Base-by-base conservation (phyloP, 2,113 vertebrate genomes). In the Empidonax alnorum region DNA sequence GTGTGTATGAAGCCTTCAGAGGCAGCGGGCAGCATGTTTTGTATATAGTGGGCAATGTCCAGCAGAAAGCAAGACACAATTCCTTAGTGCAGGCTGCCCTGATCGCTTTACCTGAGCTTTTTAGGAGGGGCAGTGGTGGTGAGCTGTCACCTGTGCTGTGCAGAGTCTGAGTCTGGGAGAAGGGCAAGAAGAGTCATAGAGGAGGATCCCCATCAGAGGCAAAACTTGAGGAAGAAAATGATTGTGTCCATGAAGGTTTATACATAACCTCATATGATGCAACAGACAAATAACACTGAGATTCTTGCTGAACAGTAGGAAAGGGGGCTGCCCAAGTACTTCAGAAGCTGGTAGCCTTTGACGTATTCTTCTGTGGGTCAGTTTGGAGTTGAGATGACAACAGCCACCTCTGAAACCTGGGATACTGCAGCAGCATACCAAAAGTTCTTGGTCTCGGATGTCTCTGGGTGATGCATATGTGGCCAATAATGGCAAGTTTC, bases 1-100 rank as follows among this genome's bases (percentile, higher is more conserved):
- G 11, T 31, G n/a, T 42, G 9, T 75, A 30, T 55, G 7, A 24
- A 41, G 55, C n/a, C 37, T 74, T 49, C 50, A 67, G 30, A 87
- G 30, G 35, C 72, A 69, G 72, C 2, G 1, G 49, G 61, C 65
- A 44, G 4, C 0, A 0, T 61, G 8, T 44, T 83, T 79, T 52
- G 6, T 65, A 2, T 33, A 3, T 14, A 50, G 25, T 35, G 49
- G 59, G 19, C 39, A 76, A 47, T 12, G 9, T 47, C 1, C 2
- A 76, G 41, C 30, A 72, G 53, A 80, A 89, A 47, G 50, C 14
- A 53, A 69, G 74, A 20, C 9, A 0, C 12, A 56, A 66, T 22
- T 78, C 14, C 37, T 65, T 44, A 16, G 73, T 41, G 37, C 55
- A 39, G 42, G 58, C 79, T 86, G 59, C 39, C 28, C 31, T 31